phyloP scores from a whole-genome alignment of 2,113 vertebrate genomes.

The Myiozetetes cayanensis region DNA sequence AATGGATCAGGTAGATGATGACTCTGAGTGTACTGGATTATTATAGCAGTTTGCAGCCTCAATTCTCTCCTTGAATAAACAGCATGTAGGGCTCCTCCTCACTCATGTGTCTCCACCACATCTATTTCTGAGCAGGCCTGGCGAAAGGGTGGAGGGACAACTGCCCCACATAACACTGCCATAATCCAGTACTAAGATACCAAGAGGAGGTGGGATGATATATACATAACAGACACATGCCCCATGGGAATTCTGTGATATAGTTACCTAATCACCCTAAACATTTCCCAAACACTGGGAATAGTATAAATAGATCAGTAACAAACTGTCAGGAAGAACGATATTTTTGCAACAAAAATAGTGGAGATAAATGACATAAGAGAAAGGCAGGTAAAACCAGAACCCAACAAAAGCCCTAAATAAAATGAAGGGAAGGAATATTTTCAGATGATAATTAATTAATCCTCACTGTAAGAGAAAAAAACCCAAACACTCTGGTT shows the following conservation, averaged over 20 bases:
- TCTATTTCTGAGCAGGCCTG: background rate
- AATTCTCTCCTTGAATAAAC: background rate
- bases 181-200: background rate
- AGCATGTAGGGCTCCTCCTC: background rate
- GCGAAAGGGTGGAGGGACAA: fast-evolving
- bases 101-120: background rate
- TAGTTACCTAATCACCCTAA: background rate
- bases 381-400: background rate
- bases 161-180: background rate
- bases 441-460: background rate
- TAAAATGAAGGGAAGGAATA: background rate
- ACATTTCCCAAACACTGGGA: background rate
- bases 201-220: background rate
- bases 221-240: background rate
- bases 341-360: background rate
- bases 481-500: background rate
- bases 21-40: background rate
- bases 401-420: background rate
- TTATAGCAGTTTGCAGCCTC: background rate
- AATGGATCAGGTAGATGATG: background rate
- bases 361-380: background rate
- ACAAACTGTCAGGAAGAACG: background rate
- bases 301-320: background rate
- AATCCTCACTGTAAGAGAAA: background rate
- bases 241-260: background rate